Evolutionary conservation across 2,888 invertebrate genomes (phyloP).

Genomic region (Chalcis sispes): DNA sequence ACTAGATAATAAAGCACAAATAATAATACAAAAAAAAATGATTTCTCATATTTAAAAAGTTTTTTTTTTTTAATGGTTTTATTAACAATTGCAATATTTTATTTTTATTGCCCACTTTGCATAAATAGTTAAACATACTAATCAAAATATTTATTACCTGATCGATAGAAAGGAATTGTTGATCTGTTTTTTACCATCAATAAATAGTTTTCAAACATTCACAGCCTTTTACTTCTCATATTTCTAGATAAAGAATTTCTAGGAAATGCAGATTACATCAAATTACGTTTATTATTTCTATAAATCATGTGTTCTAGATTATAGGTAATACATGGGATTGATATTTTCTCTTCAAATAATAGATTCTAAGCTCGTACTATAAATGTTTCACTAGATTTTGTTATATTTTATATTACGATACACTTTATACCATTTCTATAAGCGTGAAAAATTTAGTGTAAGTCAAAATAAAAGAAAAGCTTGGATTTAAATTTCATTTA

Average conservation of each 20-base stretch:
- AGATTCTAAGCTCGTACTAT: too few relatives aligned
- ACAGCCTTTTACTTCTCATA: constrained; percentile 85
- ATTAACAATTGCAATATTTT: too few relatives aligned
- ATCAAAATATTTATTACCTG: constrained; percentile 76
- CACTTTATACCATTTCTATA: too few relatives aligned
- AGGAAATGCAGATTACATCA: constrained; percentile 84
- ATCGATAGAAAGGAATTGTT: constrained; percentile 86
- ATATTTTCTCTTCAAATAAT: neutral
- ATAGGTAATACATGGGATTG: constrained; percentile 78
- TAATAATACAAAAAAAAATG: too few relatives aligned
- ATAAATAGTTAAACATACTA: too few relatives aligned
- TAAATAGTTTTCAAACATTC: constrained; percentile 88
- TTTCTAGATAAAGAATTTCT: constrained; percentile 81
- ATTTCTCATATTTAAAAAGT: too few relatives aligned
- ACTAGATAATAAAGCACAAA: too few relatives aligned
- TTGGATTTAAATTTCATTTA: too few relatives aligned
- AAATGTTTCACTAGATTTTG: constrained; percentile 6
- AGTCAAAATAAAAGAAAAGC: too few relatives aligned
- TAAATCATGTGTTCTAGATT: constrained; percentile 86
- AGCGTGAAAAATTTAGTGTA: too few relatives aligned
- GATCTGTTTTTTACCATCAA: constrained; percentile 83
- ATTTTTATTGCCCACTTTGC: too few relatives aligned
- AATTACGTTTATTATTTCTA: constrained; percentile 90
- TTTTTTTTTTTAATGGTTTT: too few relatives aligned
- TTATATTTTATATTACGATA: neutral